These are phyloP conservation scores for Poecilia velifera DNA, from an alignment of 2,797 vertebrate species.

Conservation along the genomic window DNA sequence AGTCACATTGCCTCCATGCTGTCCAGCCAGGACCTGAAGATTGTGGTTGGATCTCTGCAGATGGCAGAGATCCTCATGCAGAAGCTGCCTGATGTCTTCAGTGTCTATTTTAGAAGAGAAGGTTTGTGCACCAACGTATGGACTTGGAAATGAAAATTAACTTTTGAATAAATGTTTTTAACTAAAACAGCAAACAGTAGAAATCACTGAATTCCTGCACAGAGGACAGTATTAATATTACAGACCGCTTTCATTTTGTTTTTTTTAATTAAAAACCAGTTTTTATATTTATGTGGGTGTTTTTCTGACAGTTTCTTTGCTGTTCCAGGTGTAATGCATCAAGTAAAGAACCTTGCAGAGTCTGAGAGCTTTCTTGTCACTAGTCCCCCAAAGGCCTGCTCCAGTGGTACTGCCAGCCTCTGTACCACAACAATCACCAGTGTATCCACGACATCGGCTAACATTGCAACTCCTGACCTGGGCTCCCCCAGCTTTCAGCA, in stretches of 20 bases:
- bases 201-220: neutral
- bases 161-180: neutral
- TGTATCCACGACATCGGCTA: slow-evolving; percentile 88
- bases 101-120: slow-evolving; percentile 99
- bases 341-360: slow-evolving; percentile 97
- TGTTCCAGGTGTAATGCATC: slow-evolving; percentile 95
- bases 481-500: slow-evolving; percentile 97
- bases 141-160: neutral
- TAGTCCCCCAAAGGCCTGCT: slow-evolving; percentile 95
- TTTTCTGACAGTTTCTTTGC: neutral
- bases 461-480: slow-evolving; percentile 89
- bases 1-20: slow-evolving; percentile 99
- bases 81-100: slow-evolving; percentile 98
- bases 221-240: neutral
- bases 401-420: slow-evolving; percentile 90
- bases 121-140: slow-evolving; percentile 73
- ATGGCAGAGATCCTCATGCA: slow-evolving; percentile 99
- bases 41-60: slow-evolving; percentile 98
- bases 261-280: neutral
- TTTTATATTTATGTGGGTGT: neutral
- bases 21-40: slow-evolving; percentile 99
- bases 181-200: neutral
- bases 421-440: slow-evolving; percentile 92
- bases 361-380: slow-evolving; percentile 92
- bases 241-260: neutral